These are phyloP conservation scores for Spodoptera littoralis DNA, from an alignment of 2,888 invertebrate genomes.

Conservation along the genomic window DNA sequence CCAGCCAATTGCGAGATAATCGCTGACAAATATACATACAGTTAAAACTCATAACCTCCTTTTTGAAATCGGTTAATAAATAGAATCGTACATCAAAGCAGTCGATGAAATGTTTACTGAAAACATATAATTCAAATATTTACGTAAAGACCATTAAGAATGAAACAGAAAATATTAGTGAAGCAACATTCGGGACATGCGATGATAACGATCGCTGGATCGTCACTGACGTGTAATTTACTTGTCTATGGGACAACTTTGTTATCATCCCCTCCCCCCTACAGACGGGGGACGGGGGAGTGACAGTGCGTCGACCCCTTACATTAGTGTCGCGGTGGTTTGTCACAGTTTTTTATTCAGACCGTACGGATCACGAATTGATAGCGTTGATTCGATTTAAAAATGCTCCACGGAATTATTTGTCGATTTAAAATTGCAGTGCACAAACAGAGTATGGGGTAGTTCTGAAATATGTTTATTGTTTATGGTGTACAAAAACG, in stretches of 20 bases:
- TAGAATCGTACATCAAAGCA: slow-evolving; percentile 12
- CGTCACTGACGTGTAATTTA: slow-evolving; percentile 44
- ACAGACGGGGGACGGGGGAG: neutral
- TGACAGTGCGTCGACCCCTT: slow-evolving; percentile 39
- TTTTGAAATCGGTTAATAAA: slow-evolving; percentile 11
- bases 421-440: slow-evolving; percentile 22
- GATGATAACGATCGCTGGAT: slow-evolving; percentile 28
- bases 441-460: neutral
- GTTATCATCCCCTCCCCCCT: slow-evolving; percentile 26
- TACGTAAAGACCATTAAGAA: slow-evolving; percentile 27
- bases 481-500: neutral
- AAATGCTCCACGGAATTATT: slow-evolving; percentile 12
- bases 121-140: slow-evolving; percentile 35
- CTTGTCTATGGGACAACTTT: slow-evolving; percentile 52
- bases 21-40: no score
- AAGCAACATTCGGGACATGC: slow-evolving; percentile 38
- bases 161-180: slow-evolving; percentile 28
- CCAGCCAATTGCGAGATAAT: neutral
- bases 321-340: slow-evolving; percentile 39
- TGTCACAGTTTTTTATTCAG: slow-evolving; percentile 39
- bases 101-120: slow-evolving; percentile 23
- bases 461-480: slow-evolving; percentile 6
- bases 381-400: slow-evolving; percentile 24
- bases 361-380: slow-evolving; percentile 29
- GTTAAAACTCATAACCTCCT: no score